A percentile compares a stretch with the other conserved stretches of the same genome.
These are phyloP conservation scores for Zygaena filipendulae DNA, from an alignment of 2,888 invertebrate species.

Conservation along the genomic window DNA sequence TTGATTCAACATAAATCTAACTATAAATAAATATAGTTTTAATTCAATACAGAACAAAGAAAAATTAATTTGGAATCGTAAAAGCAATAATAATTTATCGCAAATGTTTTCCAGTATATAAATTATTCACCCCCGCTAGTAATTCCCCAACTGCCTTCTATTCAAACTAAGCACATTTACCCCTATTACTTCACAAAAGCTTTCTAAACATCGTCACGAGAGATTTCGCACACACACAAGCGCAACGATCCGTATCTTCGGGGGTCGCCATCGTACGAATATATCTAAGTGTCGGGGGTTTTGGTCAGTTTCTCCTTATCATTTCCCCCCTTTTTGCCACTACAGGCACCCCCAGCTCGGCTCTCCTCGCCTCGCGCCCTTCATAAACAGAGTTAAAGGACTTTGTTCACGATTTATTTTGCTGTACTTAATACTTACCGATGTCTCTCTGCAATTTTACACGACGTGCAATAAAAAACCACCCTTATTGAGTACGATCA, in stretches of 20 bases:
- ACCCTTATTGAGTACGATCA: too few relatives aligned
- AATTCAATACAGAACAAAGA: too few relatives aligned
- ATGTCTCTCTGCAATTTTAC: too few relatives aligned
- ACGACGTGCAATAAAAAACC: too few relatives aligned
- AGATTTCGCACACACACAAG: conserved; percentile 29
- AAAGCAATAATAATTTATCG: too few relatives aligned
- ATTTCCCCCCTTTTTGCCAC: conserved; percentile 46
- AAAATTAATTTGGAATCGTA: too few relatives aligned
- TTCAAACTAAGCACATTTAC: conserved; percentile 28
- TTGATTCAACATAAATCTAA: too few relatives aligned
- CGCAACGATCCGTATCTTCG: conserved; percentile 43
- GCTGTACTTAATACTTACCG: too few relatives aligned
- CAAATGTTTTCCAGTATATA: too few relatives aligned
- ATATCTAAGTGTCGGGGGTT: conserved; percentile 58
- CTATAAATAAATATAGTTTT: too few relatives aligned
- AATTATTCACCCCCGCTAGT: conserved; percentile 21
- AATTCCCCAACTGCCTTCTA: conserved; percentile 18
- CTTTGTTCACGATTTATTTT: too few relatives aligned
- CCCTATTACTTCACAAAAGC: conserved; percentile 44
- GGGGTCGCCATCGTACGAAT: conserved; percentile 46
- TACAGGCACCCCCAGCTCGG: conserved; percentile 31
- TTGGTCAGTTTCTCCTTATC: conserved; percentile 53
- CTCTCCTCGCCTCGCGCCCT: conserved; percentile 27
- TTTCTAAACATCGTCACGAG: conserved; percentile 39
- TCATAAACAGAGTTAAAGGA: conserved; percentile 62